phyloP scores from a whole-genome alignment of 2,113 vertebrate species.

The Dicaeum eximium region DNA sequence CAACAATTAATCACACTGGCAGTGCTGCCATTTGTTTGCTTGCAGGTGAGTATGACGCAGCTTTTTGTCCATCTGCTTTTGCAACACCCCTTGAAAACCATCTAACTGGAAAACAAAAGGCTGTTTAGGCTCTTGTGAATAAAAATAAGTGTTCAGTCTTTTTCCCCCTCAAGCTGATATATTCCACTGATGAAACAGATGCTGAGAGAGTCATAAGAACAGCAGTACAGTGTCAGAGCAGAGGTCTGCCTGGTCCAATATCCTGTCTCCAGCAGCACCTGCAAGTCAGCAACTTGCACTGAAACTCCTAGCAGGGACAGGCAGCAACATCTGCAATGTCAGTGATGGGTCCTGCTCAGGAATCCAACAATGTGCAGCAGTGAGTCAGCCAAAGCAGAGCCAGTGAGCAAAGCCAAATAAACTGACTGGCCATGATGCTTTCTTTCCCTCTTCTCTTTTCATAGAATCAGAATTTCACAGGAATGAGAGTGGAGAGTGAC shows the following conservation, averaged over 20 bases:
- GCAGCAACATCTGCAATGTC: not conserved
- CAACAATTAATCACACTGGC: conserved; percentile 36
- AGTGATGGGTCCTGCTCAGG: not conserved
- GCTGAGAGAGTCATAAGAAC: not conserved
- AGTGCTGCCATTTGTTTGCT: conserved; percentile 1
- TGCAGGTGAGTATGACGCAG: conserved; percentile 41
- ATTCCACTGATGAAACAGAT: not conserved
- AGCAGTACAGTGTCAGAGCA: not conserved
- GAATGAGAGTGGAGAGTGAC: not conserved
- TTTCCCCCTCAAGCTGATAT: not conserved
- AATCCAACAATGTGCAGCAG: not conserved
- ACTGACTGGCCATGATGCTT: rapidly evolving
- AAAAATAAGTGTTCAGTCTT: not conserved
- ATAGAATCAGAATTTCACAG: not conserved
- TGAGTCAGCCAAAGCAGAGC: not conserved
- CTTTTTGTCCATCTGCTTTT: conserved; percentile 46
- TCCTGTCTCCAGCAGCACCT: not conserved
- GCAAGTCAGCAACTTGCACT: not conserved
- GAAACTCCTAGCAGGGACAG: not conserved
- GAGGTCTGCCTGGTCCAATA: not conserved
- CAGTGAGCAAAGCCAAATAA: not conserved
- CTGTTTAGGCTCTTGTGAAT: not conserved
- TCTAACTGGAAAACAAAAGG: not conserved
- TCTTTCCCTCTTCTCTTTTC: not conserved
- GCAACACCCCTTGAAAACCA: not conserved